A percentile compares a stretch with the other conserved stretches of the same genome.
These are phyloP conservation scores for Capromys pilorides DNA, from an alignment of 2,797 vertebrate species.

Conservation along the genomic window DNA sequence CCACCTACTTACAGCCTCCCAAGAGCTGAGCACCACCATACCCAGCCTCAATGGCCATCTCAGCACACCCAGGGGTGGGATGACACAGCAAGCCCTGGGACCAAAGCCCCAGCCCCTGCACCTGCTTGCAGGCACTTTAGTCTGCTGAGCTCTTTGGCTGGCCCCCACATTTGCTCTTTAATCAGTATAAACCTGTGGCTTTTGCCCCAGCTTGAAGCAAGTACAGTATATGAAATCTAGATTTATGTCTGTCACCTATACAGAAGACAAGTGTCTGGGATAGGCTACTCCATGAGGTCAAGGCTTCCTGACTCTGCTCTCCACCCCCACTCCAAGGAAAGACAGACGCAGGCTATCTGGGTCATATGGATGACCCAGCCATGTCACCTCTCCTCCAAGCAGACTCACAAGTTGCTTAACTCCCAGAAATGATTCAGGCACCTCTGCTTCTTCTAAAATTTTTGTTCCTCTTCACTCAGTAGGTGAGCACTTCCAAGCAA, in stretches of 20 bases:
- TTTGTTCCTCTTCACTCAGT: conserved; percentile 87
- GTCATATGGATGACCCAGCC: accelerated
- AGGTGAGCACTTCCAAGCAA: conserved; percentile 86
- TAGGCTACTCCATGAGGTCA: neutral
- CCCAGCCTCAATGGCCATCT: no score
- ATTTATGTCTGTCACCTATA: neutral
- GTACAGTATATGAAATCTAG: neutral
- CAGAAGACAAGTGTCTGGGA: neutral
- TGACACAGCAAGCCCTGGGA: no score
- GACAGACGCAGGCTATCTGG: accelerated
- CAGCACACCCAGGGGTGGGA: no score
- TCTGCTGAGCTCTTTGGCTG: no score
- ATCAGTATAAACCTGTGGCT: neutral
- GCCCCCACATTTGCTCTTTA: no score
- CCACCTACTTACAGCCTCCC: no score
- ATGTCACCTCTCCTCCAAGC: conserved; percentile 90
- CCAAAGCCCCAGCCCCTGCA: no score
- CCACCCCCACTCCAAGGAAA: accelerated
- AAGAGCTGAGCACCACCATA: no score
- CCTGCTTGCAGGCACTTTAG: no score
- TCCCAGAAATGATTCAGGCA: conserved; percentile 86
- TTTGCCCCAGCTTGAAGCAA: neutral
- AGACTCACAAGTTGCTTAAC: conserved; percentile 94
- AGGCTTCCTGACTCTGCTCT: neutral
- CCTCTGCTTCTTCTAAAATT: conserved; percentile 88